Conservation (phyloP, 2,113 vertebrate genomes). For the Capreolus pygargus region DNA sequence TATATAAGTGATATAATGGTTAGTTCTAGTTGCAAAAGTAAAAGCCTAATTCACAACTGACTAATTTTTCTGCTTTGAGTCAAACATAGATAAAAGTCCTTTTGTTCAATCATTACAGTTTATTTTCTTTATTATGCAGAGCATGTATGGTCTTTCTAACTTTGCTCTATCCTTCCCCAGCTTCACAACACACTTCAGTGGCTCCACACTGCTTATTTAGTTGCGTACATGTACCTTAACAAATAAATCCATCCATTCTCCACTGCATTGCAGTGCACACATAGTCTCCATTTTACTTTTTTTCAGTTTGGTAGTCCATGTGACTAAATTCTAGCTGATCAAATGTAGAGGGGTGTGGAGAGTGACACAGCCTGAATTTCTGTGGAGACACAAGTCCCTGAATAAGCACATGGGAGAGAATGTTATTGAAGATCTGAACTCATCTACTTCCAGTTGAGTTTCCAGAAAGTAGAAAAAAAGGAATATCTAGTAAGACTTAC, state of each 20-base stretch:
- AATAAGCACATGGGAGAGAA: neutral
- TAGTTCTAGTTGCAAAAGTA: neutral
- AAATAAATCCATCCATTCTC: neutral
- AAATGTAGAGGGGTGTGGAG: neutral
- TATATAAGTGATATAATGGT: neutral
- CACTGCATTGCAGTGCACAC: rapidly evolving
- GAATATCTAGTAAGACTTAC: neutral
- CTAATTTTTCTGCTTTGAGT: neutral
- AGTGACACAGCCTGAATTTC: neutral
- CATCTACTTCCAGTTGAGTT: neutral
- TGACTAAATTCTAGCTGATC: neutral
- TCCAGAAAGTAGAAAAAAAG: neutral
- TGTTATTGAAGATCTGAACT: neutral
- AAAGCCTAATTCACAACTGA: neutral
- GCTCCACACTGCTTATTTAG: neutral
- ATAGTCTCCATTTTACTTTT: neutral
- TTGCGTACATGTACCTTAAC: neutral
- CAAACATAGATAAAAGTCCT: neutral
- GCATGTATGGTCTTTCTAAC: neutral
- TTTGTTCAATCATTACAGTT: neutral
- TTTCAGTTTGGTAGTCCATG: neutral
- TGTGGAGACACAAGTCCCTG: neutral
- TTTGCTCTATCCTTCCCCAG: neutral
- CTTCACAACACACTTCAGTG: neutral
- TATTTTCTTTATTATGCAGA: neutral